Percentiles rank a stretch among this genome's conserved stretches.
phyloP scores from a whole-genome alignment of 1,140 invertebrate species.

The Lanistes nyassanus region DNA sequence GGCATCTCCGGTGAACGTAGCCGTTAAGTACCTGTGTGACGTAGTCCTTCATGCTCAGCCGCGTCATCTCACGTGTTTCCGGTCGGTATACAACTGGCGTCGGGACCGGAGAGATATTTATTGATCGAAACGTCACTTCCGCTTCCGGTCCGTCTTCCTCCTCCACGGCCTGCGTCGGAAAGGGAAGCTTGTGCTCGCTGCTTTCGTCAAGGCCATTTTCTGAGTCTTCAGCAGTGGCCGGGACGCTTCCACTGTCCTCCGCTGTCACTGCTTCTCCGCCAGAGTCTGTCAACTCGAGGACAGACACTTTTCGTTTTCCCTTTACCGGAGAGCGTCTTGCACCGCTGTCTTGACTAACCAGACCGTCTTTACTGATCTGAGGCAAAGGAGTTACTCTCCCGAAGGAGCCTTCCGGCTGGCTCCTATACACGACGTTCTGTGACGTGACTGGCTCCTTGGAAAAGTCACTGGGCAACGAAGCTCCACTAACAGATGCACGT shows the following conservation, averaged over 20 bases:
- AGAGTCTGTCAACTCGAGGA: neutral
- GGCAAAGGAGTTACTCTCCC: slow-evolving; percentile 15
- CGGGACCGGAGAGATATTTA: slow-evolving; percentile 23
- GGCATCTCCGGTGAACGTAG: slow-evolving; percentile 48
- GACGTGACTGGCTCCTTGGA: neutral
- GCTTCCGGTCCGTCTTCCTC: slow-evolving; percentile 12
- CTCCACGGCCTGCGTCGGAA: neutral
- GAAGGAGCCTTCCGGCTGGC: slow-evolving; percentile 15
- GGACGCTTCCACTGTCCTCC: no score
- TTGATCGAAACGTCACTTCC: slow-evolving; percentile 36
- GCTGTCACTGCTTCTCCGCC: neutral
- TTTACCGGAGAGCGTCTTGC: neutral
- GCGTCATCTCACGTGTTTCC: slow-evolving; percentile 48
- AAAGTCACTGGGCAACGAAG: neutral
- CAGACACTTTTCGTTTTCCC: neutral
- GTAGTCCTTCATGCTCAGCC: slow-evolving; percentile 37
- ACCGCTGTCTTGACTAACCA: neutral
- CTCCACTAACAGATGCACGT: neutral
- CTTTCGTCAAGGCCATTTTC: slow-evolving; percentile 7
- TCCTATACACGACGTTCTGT: neutral
- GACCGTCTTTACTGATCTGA: slow-evolving; percentile 2
- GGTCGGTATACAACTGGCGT: slow-evolving; percentile 35
- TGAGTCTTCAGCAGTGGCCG: neutral
- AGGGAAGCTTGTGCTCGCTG: neutral
- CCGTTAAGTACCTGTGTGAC: slow-evolving; percentile 50